Percentiles rank a stretch among this genome's conserved stretches.
These are phyloP conservation scores for Drosophila nikananu DNA, from an alignment of 1,140 invertebrate species.

Conservation along the genomic window DNA sequence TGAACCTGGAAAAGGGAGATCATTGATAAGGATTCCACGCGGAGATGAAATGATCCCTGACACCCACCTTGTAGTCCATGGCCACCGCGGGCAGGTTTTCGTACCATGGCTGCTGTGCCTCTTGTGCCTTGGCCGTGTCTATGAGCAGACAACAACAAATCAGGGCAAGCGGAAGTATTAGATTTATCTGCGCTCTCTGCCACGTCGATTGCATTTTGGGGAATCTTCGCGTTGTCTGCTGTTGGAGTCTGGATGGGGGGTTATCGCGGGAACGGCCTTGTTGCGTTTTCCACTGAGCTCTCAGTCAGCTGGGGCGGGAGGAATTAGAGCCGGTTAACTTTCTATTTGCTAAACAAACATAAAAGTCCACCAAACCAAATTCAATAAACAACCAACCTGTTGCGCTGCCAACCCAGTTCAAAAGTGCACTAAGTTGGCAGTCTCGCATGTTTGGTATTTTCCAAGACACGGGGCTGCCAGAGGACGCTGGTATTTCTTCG, in stretches of 20 bases:
- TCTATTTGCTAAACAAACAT: slow-evolving; percentile 46
- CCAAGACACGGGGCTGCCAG: neutral
- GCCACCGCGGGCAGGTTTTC: slow-evolving; percentile 94
- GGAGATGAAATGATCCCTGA: neutral
- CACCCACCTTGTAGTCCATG: slow-evolving; percentile 93
- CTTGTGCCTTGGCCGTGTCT: slow-evolving; percentile 52
- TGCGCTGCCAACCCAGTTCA: slow-evolving; percentile 22
- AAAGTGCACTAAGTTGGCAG: neutral
- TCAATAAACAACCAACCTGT: slow-evolving; percentile 60
- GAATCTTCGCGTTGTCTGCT: slow-evolving; percentile 18
- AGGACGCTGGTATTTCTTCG: too few species aligned
- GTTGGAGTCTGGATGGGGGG: slow-evolving; percentile 2
- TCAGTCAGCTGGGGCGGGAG: slow-evolving; percentile 13
- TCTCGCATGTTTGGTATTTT: neutral
- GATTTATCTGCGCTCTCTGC: slow-evolving; percentile 63
- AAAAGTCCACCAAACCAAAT: slow-evolving; percentile 32
- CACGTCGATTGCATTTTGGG: slow-evolving; percentile 82
- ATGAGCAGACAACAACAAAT: slow-evolving; percentile 57
- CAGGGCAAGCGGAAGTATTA: slow-evolving; percentile 48
- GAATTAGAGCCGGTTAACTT: slow-evolving; percentile 35
- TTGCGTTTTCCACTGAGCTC: slow-evolving; percentile 7
- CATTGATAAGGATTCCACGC: neutral
- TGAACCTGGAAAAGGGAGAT: slow-evolving; percentile 87
- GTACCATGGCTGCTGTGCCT: slow-evolving; percentile 88
- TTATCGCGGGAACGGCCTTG: neutral